Conservation (phyloP, 2,113 vertebrate species). For the Petrocephalus zakoni region DNA sequence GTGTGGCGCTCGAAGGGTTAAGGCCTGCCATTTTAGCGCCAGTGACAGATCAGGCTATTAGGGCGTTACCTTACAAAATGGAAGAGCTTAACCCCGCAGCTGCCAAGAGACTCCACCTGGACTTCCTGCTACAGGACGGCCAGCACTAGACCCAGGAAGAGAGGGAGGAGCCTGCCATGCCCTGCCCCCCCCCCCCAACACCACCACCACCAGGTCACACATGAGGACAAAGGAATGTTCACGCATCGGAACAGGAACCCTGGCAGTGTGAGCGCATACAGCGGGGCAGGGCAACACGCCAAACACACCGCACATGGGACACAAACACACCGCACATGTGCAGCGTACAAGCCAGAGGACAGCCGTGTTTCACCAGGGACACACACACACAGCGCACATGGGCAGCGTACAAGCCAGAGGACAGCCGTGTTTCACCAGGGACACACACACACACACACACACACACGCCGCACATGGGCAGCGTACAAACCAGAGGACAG, state of each 20-base stretch:
- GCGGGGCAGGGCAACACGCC: neutral
- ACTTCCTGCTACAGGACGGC: conserved; percentile 27
- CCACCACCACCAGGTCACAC: neutral
- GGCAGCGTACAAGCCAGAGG: neutral
- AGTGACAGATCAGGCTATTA: conserved; percentile 82
- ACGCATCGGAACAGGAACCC: conserved; percentile 24
- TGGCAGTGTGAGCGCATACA: conserved; percentile 17
- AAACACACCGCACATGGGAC: neutral
- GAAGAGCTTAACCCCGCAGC: conserved; percentile 80
- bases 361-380: neutral
- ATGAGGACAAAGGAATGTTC: conserved; percentile 23
- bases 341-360: neutral
- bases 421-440: neutral
- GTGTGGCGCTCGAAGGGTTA: conserved; percentile 74
- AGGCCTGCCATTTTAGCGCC: conserved; percentile 85
- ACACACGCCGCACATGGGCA: neutral
- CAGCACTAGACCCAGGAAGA: neutral
- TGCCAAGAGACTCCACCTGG: conserved; percentile 59
- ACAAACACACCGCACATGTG: conserved; percentile 3
- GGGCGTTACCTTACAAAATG: conserved; percentile 92
- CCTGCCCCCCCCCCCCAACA: neutral
- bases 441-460: conserved; percentile 13
- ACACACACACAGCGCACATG: conserved; percentile 6
- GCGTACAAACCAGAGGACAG: neutral
- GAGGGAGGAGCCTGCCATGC: neutral